Percentiles rank a stretch among this genome's conserved stretches.
Evolutionary conservation across 1,140 invertebrate species (phyloP).

Genomic region (Samia ricini): DNA sequence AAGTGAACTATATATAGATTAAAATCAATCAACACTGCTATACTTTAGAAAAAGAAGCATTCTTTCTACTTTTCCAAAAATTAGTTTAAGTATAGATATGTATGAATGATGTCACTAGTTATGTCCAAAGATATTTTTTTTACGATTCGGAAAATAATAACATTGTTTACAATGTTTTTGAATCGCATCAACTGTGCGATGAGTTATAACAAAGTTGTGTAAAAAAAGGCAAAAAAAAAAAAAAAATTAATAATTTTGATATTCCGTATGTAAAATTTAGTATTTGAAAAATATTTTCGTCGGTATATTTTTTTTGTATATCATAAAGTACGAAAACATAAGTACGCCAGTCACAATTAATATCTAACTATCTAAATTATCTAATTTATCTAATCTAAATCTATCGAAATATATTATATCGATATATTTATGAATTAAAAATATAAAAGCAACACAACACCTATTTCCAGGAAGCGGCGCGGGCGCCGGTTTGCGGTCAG

Average conservation of each 20-base stretch:
- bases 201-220: background rate
- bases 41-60: too few relatives aligned
- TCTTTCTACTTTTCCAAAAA: too few relatives aligned
- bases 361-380: too few relatives aligned
- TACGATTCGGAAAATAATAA: constrained; percentile 12
- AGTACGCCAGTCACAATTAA: too few relatives aligned
- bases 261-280: too few relatives aligned
- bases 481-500: constrained; percentile 55
- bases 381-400: too few relatives aligned
- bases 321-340: too few relatives aligned
- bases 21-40: too few relatives aligned
- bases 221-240: background rate
- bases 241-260: background rate
- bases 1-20: too few relatives aligned
- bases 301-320: too few relatives aligned
- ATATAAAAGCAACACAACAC: constrained; percentile 36
- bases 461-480: constrained; percentile 66
- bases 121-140: constrained; percentile 1
- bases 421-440: background rate
- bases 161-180: background rate
- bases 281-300: too few relatives aligned
- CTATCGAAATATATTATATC: background rate
- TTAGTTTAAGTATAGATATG: too few relatives aligned
- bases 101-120: constrained; percentile 3
- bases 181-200: background rate